Evolutionary conservation across 2,797 vertebrate genomes (phyloP), one percentile per base, ranked within the genome.

Genomic region (Capromys pilorides): DNA sequence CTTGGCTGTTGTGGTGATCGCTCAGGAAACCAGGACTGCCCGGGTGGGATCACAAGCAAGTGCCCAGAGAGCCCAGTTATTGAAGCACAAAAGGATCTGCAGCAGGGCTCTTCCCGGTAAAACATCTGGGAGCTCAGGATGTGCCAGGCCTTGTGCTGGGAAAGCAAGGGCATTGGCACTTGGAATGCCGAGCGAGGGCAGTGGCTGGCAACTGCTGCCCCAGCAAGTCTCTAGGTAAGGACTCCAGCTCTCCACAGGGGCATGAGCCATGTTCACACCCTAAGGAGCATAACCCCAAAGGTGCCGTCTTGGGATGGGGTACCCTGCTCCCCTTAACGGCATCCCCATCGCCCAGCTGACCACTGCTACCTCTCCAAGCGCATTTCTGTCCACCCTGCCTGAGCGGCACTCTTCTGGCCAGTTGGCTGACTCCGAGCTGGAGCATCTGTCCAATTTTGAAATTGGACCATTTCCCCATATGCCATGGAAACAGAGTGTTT

Each of bases 221-320:
- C 89, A n/a, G 1, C 64, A 6, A 36, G 31, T 36, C 33, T 61
- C 31, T 31, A 45, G 8, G 31, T 62, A 1, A 4, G 0, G 3
- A 16, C 22, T 41, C 11, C 21, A 13, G 18, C 6, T 1, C 2
- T 0, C 19, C 45, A 1, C 1, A 0, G 3, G 14, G 16, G 1
- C 6, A 0, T 8, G 41, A 61, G 31, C 18, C 1, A 0, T 10
- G 4, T n/a, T 73, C 8, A 73, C 26, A 67, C 22, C 33, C 12
- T 45, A 61, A 19, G 8, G 39, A 81, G 22, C 14, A 9, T 1
- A 3, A 69, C 31, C 24, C 6, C 1, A 28, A 31, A 85, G 36
- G 45, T 3, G 0, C 26, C 82, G 24, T 61, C 28, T 4, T 26
- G 8, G 59, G 51, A 28, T 10, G 1, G 5, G 18, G 41, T 69